Percentiles rank a stretch among this genome's conserved stretches.
phyloP scores from a whole-genome alignment of 2,888 invertebrate genomes.

The Tenthredo livida region DNA sequence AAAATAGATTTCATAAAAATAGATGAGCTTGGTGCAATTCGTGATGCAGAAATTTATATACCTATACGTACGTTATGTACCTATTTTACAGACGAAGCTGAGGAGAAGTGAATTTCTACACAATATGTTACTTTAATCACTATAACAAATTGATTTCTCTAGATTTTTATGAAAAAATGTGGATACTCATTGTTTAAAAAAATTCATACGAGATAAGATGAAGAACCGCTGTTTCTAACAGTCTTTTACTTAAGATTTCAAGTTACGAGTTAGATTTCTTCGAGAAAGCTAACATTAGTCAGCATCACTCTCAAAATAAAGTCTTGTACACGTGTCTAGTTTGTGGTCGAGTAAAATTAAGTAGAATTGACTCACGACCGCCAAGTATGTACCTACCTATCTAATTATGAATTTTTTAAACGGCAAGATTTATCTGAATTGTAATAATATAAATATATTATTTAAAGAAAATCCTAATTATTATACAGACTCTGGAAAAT shows the following conservation, averaged over 20 bases:
- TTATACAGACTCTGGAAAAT: background rate
- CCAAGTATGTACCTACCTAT: background rate
- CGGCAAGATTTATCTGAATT: background rate
- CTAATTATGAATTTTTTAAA: background rate
- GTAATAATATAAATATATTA: background rate
- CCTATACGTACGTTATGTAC: too few species aligned
- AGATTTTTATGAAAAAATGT: too few species aligned
- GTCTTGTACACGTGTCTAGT: background rate
- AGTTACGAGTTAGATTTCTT: background rate
- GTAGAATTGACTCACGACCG: conserved; percentile 19
- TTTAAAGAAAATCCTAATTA: background rate
- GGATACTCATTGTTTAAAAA: too few species aligned
- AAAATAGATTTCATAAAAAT: conserved; percentile 17
- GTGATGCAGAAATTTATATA: background rate
- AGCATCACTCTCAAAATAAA: conserved; percentile 6
- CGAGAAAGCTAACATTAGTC: background rate
- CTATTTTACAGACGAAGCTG: background rate
- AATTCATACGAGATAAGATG: too few species aligned
- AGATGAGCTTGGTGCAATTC: background rate
- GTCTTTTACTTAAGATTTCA: background rate
- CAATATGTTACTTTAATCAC: too few species aligned
- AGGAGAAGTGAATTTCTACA: background rate
- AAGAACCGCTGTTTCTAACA: background rate
- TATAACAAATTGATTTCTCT: too few species aligned
- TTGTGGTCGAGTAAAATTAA: background rate